These are phyloP conservation scores for Bombus confusus DNA, from an alignment of 1,140 invertebrate species.

Conservation along the genomic window DNA sequence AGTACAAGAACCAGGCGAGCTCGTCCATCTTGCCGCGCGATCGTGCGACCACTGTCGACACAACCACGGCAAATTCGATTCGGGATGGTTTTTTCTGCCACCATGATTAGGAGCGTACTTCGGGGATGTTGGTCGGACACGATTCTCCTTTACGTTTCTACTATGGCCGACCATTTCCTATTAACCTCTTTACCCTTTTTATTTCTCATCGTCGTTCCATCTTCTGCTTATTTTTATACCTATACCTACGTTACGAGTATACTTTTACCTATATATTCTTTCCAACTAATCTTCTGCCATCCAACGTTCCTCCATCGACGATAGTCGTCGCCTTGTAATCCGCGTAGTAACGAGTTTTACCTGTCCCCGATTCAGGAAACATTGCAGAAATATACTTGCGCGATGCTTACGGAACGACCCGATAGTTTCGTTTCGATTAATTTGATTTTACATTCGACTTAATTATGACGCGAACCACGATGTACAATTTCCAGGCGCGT, in stretches of 20 bases:
- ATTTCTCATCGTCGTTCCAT: too few relatives aligned
- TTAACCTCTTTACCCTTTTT: not conserved
- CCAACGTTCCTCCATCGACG: too few relatives aligned
- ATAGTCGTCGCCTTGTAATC: too few relatives aligned
- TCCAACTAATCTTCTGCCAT: too few relatives aligned
- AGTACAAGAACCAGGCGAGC: not conserved
- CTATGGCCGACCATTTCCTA: not conserved
- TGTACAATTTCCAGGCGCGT: not conserved
- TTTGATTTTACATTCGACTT: not conserved
- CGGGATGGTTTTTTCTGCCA: not conserved
- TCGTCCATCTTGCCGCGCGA: conserved; percentile 48
- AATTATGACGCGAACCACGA: not conserved
- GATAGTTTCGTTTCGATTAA: not conserved
- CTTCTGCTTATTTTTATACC: too few relatives aligned
- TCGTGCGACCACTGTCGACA: conserved; percentile 50
- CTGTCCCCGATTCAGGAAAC: too few relatives aligned
- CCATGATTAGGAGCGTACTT: not conserved
- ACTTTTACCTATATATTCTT: too few relatives aligned
- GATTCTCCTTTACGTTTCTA: too few relatives aligned
- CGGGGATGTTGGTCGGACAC: not conserved
- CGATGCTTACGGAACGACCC: too few relatives aligned
- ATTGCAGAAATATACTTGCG: too few relatives aligned
- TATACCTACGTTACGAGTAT: accelerated
- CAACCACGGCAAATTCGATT: conserved; percentile 46
- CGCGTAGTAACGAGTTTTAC: too few relatives aligned